These are phyloP conservation scores for Schizothorax lantsangensis DNA, from an alignment of 2,797 vertebrate species.

Conservation along the genomic window DNA sequence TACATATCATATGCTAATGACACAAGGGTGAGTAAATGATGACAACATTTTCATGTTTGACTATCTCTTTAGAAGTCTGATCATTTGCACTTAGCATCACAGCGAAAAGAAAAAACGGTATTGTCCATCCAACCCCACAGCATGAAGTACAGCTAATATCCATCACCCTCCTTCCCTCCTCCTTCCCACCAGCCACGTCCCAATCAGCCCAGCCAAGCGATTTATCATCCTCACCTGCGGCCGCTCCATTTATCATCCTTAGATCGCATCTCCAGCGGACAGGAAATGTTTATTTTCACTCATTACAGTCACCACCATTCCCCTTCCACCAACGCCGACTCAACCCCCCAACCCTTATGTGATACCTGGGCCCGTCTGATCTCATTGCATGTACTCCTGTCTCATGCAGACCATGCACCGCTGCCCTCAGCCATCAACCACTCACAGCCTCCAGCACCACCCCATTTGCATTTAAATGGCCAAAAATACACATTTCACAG, in stretches of 20 bases:
- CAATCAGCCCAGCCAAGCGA: slow-evolving; percentile 53
- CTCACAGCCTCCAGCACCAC: slow-evolving; percentile 31
- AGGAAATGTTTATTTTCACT: slow-evolving; percentile 70
- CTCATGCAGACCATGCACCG: slow-evolving; percentile 26
- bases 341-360: slow-evolving; percentile 35
- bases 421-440: slow-evolving; percentile 36
- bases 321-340: slow-evolving; percentile 26
- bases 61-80: not conserved
- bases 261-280: slow-evolving; percentile 65
- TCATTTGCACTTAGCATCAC: not conserved
- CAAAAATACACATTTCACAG: slow-evolving; percentile 55
- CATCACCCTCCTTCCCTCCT: slow-evolving; percentile 24
- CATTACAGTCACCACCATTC: slow-evolving; percentile 60
- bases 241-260: slow-evolving; percentile 68
- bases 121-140: not conserved
- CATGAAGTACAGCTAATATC: slow-evolving; percentile 20
- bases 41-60: not conserved
- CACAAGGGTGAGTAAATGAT: not conserved
- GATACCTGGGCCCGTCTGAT: slow-evolving; percentile 53
- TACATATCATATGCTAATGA: not conserved
- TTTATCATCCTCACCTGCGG: slow-evolving; percentile 70
- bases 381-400: slow-evolving; percentile 52
- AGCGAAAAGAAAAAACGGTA: not conserved
- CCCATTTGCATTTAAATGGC: slow-evolving; percentile 64
- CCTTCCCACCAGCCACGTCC: slow-evolving; percentile 53